Evolutionary conservation across 1,140 invertebrate genomes (phyloP).

Genomic region (Drosophila murphyi): DNA sequence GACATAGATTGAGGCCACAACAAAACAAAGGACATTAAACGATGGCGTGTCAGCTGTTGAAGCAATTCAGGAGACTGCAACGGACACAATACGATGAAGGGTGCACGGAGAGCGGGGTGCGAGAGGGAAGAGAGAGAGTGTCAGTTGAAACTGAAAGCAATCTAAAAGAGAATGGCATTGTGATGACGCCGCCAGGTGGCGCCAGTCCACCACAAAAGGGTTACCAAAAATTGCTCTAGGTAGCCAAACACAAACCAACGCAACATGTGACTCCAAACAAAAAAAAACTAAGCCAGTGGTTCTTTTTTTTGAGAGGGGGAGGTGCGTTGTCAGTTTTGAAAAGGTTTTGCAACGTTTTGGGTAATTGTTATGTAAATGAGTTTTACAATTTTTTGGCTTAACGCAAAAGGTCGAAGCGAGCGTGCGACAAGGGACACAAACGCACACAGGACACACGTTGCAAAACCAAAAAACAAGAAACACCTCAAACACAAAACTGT

Average conservation of each 20-base stretch:
- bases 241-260: conserved; percentile 2
- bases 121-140: background rate
- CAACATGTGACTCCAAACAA: conserved; percentile 55
- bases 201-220: conserved; percentile 31
- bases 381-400: conserved; percentile 73
- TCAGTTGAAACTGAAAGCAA: conserved; percentile 57
- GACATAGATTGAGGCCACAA: conserved; percentile 7
- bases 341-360: conserved; percentile 41
- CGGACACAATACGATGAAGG: conserved; percentile 45
- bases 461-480: background rate
- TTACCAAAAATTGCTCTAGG: conserved; percentile 13
- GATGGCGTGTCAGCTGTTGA: conserved; percentile 11
- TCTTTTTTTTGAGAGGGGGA: background rate
- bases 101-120: conserved; percentile 3
- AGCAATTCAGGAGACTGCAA: conserved; percentile 63
- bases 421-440: conserved; percentile 23
- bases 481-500: background rate
- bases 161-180: conserved; percentile 74
- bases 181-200: conserved; percentile 66
- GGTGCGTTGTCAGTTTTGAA: conserved; percentile 22
- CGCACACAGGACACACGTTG: conserved; percentile 13
- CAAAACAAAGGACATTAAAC: conserved; percentile 21
- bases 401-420: conserved; percentile 65
- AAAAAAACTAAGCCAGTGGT: conserved; percentile 30
- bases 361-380: conserved; percentile 83